These are phyloP conservation scores for Odontomachus brunneus DNA, from an alignment of 1,140 invertebrate species.

Conservation along the genomic window DNA sequence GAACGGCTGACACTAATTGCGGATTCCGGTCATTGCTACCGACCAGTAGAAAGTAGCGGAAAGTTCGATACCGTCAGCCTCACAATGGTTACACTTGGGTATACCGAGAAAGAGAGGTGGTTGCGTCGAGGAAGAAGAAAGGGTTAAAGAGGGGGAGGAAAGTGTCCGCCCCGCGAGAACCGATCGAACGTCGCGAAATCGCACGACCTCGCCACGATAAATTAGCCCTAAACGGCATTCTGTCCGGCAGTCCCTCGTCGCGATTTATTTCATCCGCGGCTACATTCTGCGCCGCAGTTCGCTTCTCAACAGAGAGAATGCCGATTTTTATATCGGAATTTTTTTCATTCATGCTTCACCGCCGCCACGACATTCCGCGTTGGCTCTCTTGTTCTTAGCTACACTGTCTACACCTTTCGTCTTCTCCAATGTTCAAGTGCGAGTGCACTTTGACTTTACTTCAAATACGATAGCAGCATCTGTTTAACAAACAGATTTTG, in stretches of 20 bases:
- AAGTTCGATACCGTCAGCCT: conserved; percentile 6
- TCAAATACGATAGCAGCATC: too few relatives aligned
- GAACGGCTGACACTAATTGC: conserved; percentile 9
- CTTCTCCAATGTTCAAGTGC: too few relatives aligned
- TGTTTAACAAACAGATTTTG: too few relatives aligned
- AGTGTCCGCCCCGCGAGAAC: conserved; percentile 30
- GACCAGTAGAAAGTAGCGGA: conserved; percentile 3
- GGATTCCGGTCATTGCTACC: conserved; percentile 24
- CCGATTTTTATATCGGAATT: not conserved
- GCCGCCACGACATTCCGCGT: not conserved
- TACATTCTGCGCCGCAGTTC: too few relatives aligned
- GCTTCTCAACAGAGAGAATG: not conserved
- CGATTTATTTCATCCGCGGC: not conserved
- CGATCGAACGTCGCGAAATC: conserved; percentile 57
- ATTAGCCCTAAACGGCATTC: conserved; percentile 5
- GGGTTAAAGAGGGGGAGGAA: conserved; percentile 1
- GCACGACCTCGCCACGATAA: not conserved
- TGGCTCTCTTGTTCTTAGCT: not conserved
- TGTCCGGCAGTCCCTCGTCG: not conserved
- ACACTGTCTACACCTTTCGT: not conserved
- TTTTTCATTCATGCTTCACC: conserved; percentile 2
- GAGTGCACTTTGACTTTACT: too few relatives aligned
- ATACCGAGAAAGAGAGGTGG: not conserved
- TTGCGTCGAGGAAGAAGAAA: not conserved
- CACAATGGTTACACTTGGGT: not conserved